These are phyloP conservation scores for Silvanus unidentatus DNA, from an alignment of 2,888 invertebrate species.

Conservation along the genomic window DNA sequence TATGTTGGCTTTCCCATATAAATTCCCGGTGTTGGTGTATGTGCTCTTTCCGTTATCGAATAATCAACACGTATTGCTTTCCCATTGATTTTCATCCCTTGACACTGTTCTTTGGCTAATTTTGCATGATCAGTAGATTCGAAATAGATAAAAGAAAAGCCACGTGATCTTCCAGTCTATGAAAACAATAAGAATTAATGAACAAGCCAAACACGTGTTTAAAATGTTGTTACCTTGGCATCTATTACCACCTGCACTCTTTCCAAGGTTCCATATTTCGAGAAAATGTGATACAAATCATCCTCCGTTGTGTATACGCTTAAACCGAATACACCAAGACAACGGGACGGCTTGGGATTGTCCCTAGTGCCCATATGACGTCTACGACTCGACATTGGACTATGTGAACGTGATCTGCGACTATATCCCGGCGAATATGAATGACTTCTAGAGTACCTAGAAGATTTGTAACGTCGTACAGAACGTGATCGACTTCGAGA, in stretches of 20 bases:
- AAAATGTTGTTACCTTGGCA: constrained; percentile 63
- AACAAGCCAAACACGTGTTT: too few species aligned
- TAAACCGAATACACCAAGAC: constrained; percentile 92
- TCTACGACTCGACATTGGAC: constrained; percentile 76
- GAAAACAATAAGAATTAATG: constrained; percentile 1
- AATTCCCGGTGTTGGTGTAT: constrained; percentile 95
- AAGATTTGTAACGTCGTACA: constrained; percentile 47
- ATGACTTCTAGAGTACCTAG: constrained; percentile 61
- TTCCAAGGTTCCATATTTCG: constrained; percentile 87
- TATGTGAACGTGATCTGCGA: constrained; percentile 61
- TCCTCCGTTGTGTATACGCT: constrained; percentile 89
- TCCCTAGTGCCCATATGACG: constrained; percentile 77
- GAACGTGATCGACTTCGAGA: constrained; percentile 60
- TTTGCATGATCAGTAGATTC: constrained; percentile 83
- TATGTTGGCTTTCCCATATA: constrained; percentile 92
- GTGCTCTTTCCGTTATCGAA: constrained; percentile 92
- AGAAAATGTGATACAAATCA: constrained; percentile 87
- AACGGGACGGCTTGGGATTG: constrained; percentile 80
- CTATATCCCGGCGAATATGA: constrained; percentile 50
- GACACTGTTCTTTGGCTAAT: constrained; percentile 88
- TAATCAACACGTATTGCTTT: constrained; percentile 90
- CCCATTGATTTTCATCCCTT: constrained; percentile 91
- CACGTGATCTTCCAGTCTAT: constrained; percentile 86
- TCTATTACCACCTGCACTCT: constrained; percentile 93
- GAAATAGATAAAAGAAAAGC: constrained; percentile 96